Percentiles rank a stretch among this genome's conserved stretches.
phyloP scores from a whole-genome alignment of 2,888 invertebrate genomes.

The Xestia sexstrigata region DNA sequence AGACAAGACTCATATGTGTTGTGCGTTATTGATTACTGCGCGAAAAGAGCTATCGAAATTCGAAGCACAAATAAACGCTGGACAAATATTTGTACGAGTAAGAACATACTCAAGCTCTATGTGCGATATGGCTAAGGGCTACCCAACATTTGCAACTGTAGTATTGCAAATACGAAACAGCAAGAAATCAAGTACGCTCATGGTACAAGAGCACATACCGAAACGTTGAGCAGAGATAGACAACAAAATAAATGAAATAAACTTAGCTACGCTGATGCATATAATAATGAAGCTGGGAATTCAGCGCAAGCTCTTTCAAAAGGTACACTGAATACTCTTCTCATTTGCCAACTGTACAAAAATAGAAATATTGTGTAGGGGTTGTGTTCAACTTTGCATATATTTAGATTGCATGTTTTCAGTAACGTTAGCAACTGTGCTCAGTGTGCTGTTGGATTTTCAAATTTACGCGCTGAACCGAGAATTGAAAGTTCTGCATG shows the following conservation, averaged over 20 bases:
- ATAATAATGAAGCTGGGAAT: conserved; percentile 31
- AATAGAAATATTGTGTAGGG: background rate
- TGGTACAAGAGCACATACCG: background rate
- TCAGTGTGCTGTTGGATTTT: background rate
- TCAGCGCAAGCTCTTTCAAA: conserved; percentile 6
- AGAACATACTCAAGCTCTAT: background rate
- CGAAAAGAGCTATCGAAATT: background rate
- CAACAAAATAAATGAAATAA: conserved; percentile 17
- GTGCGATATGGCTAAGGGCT: background rate
- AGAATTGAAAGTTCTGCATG: background rate
- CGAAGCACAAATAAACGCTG: background rate
- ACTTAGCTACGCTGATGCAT: conserved; percentile 10
- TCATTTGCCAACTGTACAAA: conserved; percentile 8
- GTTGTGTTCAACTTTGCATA: conserved; percentile 15
- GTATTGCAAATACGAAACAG: background rate
- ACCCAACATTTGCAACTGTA: background rate
- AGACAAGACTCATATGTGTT: background rate
- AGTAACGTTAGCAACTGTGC: background rate
- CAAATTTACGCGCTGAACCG: background rate
- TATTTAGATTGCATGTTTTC: background rate
- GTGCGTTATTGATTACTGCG: background rate
- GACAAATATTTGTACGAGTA: background rate
- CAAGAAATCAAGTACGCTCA: background rate
- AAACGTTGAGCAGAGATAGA: background rate
- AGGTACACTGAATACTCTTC: conserved; percentile 8